Evolutionary conservation across 1,140 invertebrate species (phyloP).

Genomic region (Eupristina koningsbergeri): DNA sequence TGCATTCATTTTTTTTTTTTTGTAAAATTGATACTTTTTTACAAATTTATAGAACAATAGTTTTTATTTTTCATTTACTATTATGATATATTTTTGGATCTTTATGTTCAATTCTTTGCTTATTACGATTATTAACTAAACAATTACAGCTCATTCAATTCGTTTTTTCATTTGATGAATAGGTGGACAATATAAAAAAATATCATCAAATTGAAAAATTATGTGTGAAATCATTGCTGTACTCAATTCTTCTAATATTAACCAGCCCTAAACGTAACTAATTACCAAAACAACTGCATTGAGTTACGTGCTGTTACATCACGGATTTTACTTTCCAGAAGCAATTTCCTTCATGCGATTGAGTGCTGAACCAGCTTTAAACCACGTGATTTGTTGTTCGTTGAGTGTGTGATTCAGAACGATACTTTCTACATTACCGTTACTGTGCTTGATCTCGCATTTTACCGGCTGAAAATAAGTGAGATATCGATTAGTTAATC

Average conservation of each 20-base stretch:
- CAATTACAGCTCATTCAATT: conserved; percentile 17
- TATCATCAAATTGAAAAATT: conserved; percentile 12
- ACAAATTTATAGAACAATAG: conserved; percentile 8
- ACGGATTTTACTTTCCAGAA: conserved; percentile 58
- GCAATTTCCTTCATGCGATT: conserved; percentile 95
- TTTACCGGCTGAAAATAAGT: conserved; percentile 81
- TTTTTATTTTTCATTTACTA: conserved; percentile 14
- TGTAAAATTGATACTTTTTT: conserved; percentile 1
- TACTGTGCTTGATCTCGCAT: conserved; percentile 92
- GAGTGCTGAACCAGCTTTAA: conserved; percentile 97
- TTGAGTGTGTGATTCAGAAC: conserved; percentile 96
- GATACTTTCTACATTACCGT: conserved; percentile 91
- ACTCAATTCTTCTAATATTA: conserved; percentile 47
- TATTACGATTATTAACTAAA: conserved; percentile 40
- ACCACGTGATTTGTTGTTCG: conserved; percentile 98
- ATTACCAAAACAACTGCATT: conserved; percentile 53
- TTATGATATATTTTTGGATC: conserved; percentile 19
- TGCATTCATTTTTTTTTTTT: background rate
- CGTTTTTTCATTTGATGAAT: background rate
- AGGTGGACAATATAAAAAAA: background rate
- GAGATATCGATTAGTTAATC: background rate
- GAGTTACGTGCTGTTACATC: background rate
- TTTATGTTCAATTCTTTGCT: conserved; percentile 11
- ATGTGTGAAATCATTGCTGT: background rate
- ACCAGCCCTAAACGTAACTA: conserved; percentile 58